phyloP scores from a whole-genome alignment of 2,113 vertebrate genomes.

The Oryzias melastigma region DNA sequence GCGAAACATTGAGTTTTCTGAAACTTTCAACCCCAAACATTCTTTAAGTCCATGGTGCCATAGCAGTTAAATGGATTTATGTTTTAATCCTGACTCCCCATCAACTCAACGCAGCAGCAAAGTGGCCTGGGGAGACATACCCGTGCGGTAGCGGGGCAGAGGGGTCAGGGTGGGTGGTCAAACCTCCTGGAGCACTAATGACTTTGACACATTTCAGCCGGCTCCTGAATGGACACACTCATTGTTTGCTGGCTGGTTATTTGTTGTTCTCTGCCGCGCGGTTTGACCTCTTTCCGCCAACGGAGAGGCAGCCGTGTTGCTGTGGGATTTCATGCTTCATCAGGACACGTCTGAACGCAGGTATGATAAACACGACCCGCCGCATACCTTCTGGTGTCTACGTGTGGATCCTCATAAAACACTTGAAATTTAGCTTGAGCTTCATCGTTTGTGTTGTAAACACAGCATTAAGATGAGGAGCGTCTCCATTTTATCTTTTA shows the following conservation, averaged over 20 bases:
- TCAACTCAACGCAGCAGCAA: slow-evolving; percentile 7
- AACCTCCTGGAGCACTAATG: slow-evolving; percentile 60
- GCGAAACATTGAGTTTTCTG: background rate
- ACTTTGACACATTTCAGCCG: slow-evolving; percentile 69
- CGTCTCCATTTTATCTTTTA: slow-evolving; percentile 1
- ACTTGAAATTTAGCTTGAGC: slow-evolving; percentile 36
- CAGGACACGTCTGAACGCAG: slow-evolving; percentile 57
- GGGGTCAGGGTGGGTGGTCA: slow-evolving; percentile 61
- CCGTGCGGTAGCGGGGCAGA: slow-evolving; percentile 1
- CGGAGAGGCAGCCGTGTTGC: slow-evolving; percentile 35
- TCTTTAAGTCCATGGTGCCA: background rate
- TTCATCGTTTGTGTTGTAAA: slow-evolving; percentile 67
- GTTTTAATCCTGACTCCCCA: slow-evolving; percentile 1
- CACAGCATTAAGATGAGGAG: slow-evolving; percentile 68
- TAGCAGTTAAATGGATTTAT: background rate
- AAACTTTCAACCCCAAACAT: background rate
- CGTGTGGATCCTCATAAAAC: too few relatives aligned
- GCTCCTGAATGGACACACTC: slow-evolving; percentile 71
- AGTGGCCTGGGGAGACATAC: slow-evolving; percentile 15
- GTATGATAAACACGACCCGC: slow-evolving; percentile 65
- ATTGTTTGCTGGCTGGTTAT: slow-evolving; percentile 66
- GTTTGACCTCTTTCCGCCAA: slow-evolving; percentile 56
- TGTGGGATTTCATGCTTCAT: slow-evolving; percentile 64
- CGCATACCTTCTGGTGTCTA: slow-evolving; percentile 15
- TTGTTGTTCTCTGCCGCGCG: slow-evolving; percentile 61